Percentiles rank a stretch among this genome's conserved stretches.
phyloP scores from a whole-genome alignment of 2,797 vertebrate species.

The Atherinosoma microstoma region DNA sequence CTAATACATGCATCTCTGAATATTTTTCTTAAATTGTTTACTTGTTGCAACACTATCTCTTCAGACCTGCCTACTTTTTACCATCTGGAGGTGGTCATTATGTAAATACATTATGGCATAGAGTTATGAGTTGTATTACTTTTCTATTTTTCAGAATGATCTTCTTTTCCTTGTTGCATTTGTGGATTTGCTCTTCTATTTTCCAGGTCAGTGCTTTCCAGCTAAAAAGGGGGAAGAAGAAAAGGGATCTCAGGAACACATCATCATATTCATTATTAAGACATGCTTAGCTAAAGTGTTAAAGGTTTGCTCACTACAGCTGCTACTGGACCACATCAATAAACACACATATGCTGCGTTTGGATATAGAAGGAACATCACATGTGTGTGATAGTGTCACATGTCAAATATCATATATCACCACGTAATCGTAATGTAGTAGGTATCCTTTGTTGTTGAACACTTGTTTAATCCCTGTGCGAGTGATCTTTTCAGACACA shows the following conservation, averaged over 20 bases:
- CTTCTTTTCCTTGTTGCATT: constrained; percentile 44
- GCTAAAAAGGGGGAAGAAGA: constrained; percentile 53
- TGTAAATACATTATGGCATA: constrained; percentile 48
- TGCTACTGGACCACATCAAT: constrained; percentile 39
- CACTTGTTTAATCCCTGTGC: constrained; percentile 24
- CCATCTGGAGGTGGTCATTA: constrained; percentile 42
- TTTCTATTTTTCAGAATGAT: constrained; percentile 28
- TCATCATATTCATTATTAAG: constrained; percentile 19
- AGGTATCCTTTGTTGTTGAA: constrained; percentile 34
- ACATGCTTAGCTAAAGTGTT: constrained; percentile 10
- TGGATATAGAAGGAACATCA: constrained; percentile 47
- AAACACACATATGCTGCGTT: constrained; percentile 51
- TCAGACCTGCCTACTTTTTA: constrained; percentile 39
- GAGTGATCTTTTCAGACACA: not conserved
- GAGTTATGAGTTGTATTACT: constrained; percentile 19
- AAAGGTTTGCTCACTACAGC: constrained; percentile 44
- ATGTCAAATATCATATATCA: constrained; percentile 59
- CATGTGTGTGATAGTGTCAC: constrained; percentile 32
- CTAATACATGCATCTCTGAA: constrained; percentile 84
- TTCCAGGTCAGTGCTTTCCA: constrained; percentile 43
- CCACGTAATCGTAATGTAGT: constrained; percentile 53
- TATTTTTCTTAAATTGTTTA: constrained; percentile 52
- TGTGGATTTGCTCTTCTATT: constrained; percentile 32
- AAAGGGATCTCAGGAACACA: not conserved
- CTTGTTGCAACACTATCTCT: constrained; percentile 54